Evolutionary conservation across 2,888 invertebrate species (phyloP), one percentile per base, ranked within the genome.

Genomic region (Malacosoma neustria): DNA sequence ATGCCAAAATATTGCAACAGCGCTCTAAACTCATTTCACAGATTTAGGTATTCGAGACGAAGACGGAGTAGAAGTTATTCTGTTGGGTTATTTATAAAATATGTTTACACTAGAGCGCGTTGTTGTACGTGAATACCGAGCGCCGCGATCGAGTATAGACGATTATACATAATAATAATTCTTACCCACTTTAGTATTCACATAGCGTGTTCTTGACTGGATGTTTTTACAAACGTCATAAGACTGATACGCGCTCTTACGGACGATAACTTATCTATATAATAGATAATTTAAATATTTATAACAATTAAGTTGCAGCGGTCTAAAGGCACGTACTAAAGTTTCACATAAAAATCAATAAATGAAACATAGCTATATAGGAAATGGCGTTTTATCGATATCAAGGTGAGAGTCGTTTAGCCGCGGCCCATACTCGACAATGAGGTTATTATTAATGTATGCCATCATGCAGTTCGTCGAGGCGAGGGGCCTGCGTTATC

Each of bases 401-500:
- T 66, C 67, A 72, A 75, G 71, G 76, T 70, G 70, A 74, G 56
- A 56, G 51, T 54, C 64, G 64, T 52, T 61, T 66, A 65, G 63
- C 62, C 59, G 63, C 60, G 58, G 54, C 59, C 55, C 62, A 61
- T 61, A 66, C 47, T 59, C 62, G 60, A 62, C 57, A 70, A 60
- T 52, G 46, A 57, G 59, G 65, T 67, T 75, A 76, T 69, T 67
- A 65, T 66, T 72, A 74, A 70, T 62, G 58, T 63, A 65, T 68
- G 64, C 61, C 64, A 73, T 70, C 75, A 72, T 72, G 22, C 22
- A 22, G 9, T 22, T 22, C 56, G 50, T 46, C 50, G 52, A 43
- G 42, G 42, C 47, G 38, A 44, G 45, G 30, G 30, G 11, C 35
- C 14, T 35, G 30, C 5, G 14, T 15, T 30, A 11, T 14, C 35